These are phyloP conservation scores for Heteromyza rotundicornis DNA, from an alignment of 2,888 invertebrate species.

Conservation along the genomic window DNA sequence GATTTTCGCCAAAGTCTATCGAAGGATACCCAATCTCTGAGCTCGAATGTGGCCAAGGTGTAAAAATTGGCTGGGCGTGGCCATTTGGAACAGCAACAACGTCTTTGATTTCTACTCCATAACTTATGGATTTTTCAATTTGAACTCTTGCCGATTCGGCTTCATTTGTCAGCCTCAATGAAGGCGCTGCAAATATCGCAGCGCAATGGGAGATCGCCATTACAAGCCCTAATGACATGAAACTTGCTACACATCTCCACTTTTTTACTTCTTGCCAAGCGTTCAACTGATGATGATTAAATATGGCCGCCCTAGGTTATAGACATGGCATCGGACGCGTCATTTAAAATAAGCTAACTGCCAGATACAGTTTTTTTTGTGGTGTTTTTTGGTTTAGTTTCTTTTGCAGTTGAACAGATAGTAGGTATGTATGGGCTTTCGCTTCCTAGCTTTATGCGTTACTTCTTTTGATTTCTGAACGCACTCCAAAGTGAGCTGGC, in stretches of 20 bases:
- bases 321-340: conserved; percentile 56
- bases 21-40: too few relatives aligned
- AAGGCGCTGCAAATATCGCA: conserved; percentile 18
- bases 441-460: not conserved
- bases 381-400: not conserved
- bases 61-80: too few relatives aligned
- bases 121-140: not conserved
- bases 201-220: conserved; percentile 21
- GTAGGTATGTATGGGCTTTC: not conserved
- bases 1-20: conserved; percentile 33
- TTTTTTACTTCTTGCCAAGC: conserved; percentile 22
- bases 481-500: conserved; percentile 15
- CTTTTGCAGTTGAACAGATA: too few relatives aligned
- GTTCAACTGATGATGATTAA: conserved; percentile 56
- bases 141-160: conserved; percentile 16
- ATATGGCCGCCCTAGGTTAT: conserved; percentile 56
- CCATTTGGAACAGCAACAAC: too few relatives aligned
- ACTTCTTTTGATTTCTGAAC: conserved; percentile 9
- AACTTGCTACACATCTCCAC: conserved; percentile 45
- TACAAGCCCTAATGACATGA: conserved; percentile 7
- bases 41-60: too few relatives aligned
- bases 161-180: conserved; percentile 9
- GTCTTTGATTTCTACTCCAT: not conserved
- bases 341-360: conserved; percentile 52
- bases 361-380: conserved; percentile 17